phyloP scores from a whole-genome alignment of 2,113 vertebrate genomes.

The Podilymbus podiceps region DNA sequence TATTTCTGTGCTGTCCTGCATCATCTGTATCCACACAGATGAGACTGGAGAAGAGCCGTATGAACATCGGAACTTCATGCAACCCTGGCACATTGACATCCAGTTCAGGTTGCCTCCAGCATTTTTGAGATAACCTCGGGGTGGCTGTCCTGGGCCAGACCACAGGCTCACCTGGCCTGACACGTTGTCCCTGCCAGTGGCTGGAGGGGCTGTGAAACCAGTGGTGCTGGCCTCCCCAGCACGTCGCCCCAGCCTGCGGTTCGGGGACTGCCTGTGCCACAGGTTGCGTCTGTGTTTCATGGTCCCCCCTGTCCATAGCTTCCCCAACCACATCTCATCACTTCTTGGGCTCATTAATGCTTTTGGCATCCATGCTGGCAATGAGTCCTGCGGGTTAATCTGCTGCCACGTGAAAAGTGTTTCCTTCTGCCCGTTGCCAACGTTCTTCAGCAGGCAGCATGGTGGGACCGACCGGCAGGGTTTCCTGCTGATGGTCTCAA shows the following conservation, averaged over 20 bases:
- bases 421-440: background rate
- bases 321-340: background rate
- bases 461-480: background rate
- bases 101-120: background rate
- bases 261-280: background rate
- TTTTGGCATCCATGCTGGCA: background rate
- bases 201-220: background rate
- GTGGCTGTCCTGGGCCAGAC: background rate
- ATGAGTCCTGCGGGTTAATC: background rate
- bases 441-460: background rate
- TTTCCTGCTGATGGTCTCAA: conserved; percentile 29
- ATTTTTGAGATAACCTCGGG: background rate
- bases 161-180: background rate
- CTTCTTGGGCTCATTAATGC: accelerated
- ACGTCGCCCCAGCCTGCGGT: background rate
- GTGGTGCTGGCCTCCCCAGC: background rate
- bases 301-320: background rate
- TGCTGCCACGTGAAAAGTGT: background rate
- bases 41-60: background rate
- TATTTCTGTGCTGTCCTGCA: background rate
- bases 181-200: background rate
- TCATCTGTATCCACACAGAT: background rate
- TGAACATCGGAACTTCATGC: conserved; percentile 16
- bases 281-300: background rate
- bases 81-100: background rate